Evolutionary conservation across 1,140 invertebrate species (phyloP).

Genomic region (Drosophila funebris): DNA sequence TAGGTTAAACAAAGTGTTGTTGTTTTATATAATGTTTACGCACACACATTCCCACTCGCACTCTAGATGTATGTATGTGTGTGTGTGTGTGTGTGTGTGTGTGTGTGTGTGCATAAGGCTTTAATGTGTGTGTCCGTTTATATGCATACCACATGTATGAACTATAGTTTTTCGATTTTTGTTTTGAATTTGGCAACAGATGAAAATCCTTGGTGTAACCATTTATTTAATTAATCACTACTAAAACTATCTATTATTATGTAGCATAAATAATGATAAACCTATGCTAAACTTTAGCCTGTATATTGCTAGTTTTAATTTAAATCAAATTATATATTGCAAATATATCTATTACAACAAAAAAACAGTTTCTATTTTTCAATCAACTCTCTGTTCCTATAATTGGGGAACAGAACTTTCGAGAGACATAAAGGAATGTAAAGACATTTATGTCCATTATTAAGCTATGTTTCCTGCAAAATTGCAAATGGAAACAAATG

Average conservation of each 20-base stretch:
- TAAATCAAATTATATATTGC: slow-evolving; percentile 80
- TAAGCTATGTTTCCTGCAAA: no score
- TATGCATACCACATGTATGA: slow-evolving; percentile 25
- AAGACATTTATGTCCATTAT: no score
- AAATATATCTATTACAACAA: slow-evolving; percentile 65
- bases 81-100: not conserved
- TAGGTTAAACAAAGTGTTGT: slow-evolving; percentile 55
- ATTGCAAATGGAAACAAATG: no score
- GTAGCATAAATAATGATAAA: slow-evolving; percentile 62
- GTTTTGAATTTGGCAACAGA: slow-evolving; percentile 36
- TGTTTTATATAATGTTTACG: slow-evolving; percentile 68
- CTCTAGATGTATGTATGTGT: not conserved
- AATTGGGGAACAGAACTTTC: no score
- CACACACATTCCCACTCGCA: slow-evolving; percentile 44
- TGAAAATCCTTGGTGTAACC: slow-evolving; percentile 48
- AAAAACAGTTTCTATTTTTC: slow-evolving; percentile 6
- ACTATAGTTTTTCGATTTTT: slow-evolving; percentile 33
- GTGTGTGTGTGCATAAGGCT: slow-evolving; percentile 21
- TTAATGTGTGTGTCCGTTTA: slow-evolving; percentile 47
- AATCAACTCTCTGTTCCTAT: not conserved
- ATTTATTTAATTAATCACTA: slow-evolving; percentile 48
- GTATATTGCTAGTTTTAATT: slow-evolving; percentile 76
- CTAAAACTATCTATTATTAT: slow-evolving; percentile 46
- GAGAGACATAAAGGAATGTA: no score
- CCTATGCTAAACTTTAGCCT: slow-evolving; percentile 53